A percentile compares a stretch with the other conserved stretches of the same genome.
These are phyloP conservation scores for Fregata magnificens DNA, from an alignment of 2,113 vertebrate species.

Conservation along the genomic window DNA sequence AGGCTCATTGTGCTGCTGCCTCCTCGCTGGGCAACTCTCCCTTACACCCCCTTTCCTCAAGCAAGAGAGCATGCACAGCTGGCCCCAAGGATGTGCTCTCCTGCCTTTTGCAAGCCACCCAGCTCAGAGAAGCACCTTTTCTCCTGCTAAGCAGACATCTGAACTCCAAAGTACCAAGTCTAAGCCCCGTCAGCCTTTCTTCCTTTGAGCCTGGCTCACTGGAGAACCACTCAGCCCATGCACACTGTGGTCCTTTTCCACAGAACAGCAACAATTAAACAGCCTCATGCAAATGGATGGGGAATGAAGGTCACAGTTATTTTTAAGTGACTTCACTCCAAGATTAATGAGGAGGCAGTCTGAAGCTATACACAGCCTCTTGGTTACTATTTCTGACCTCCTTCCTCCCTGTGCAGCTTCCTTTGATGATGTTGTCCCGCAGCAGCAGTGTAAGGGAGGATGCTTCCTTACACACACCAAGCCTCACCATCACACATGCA, in stretches of 20 bases:
- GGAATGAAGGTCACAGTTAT: not conserved
- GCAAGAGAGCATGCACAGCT: no score
- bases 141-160: fast-evolving
- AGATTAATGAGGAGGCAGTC: not conserved
- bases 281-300: not conserved
- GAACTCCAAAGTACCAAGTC: not conserved
- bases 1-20: not conserved
- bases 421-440: not conserved
- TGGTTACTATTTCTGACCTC: not conserved
- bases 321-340: not conserved
- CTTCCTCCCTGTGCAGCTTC: not conserved
- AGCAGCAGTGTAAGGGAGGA: not conserved
- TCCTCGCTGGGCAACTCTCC: not conserved
- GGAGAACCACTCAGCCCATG: not conserved
- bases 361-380: not conserved
- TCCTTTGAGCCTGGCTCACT: not conserved
- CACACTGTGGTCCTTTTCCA: not conserved
- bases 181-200: not conserved
- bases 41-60: not conserved
- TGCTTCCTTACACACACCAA: not conserved
- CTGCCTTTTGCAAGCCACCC: not conserved
- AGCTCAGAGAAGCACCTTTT: not conserved
- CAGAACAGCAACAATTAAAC: not conserved
- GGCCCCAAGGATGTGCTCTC: no score
- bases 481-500: not conserved